Base-by-base conservation (phyloP, 2,113 vertebrate genomes). In the Thymallus thymallus region DNA sequence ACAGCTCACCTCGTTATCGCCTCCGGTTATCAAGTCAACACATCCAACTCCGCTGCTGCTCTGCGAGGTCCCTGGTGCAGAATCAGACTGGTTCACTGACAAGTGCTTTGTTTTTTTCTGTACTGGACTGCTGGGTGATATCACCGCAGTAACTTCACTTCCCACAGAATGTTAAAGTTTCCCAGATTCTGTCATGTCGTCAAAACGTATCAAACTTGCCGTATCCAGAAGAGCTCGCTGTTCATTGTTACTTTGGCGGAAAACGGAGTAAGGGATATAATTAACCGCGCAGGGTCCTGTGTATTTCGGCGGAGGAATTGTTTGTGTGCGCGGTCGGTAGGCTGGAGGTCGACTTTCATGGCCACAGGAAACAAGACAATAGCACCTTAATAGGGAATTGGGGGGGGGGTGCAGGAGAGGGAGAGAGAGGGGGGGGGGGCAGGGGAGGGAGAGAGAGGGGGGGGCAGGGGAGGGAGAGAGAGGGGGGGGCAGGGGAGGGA, bases 291-390 rank as follows among this genome's bases (percentile, higher is more conserved):
- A 45, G 76, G 65, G 76, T 68, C 14, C 16, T 63, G 68, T 55
- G 24, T 30, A 35, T n/a, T 30, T 65, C 63, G 29, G 13, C 29
- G 6, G 30, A 14, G 45, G 10, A 55, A 4, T 30, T 16, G 35
- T 62, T 69, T 61, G 14, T 45, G 69, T 23, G 63, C n/a, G 55
- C 5, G 14, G 3, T 18, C 20, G 20, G 9, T 6, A 58, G 10
- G 4, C 66, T 20, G 32, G 48, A 26, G 71, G 58, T 73, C 46
- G 48, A 75, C 73, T 23, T 62, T 81, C 76, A 26, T 72, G 75
- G 71, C 62, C 76, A 86, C 85, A 90, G 90, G 88, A 92, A 91
- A 72, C 81, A 22, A 81, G 82, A 92, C 90, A 91, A 92, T 90
- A 79, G 88, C 83, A 76, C 81, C 84, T 85, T 29, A 71, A 65